Evolutionary conservation across 2,888 invertebrate genomes (phyloP).

Genomic region (Papilio elwesi): DNA sequence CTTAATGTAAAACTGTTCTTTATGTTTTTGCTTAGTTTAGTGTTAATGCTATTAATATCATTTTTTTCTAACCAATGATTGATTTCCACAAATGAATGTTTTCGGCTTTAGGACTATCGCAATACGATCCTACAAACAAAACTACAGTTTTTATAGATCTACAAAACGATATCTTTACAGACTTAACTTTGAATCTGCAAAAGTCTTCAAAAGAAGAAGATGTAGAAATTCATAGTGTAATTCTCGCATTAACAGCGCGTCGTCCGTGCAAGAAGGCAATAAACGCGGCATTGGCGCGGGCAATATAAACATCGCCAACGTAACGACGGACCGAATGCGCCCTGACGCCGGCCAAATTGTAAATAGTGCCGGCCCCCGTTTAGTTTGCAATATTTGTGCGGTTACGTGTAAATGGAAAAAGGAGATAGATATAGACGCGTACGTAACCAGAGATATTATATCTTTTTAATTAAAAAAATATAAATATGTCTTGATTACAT

Average conservation of each 20-base stretch:
- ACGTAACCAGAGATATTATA: conserved; percentile 42
- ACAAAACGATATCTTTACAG: not conserved
- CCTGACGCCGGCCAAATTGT: conserved; percentile 77
- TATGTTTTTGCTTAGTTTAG: not conserved
- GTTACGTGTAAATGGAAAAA: conserved; percentile 81
- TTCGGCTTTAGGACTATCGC: too few species aligned
- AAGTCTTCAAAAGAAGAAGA: conserved; percentile 3
- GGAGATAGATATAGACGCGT: conserved; percentile 56
- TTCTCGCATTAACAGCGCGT: conserved; percentile 41
- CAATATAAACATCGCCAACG: conserved; percentile 75
- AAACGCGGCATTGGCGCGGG: conserved; percentile 58
- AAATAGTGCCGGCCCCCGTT: conserved; percentile 79
- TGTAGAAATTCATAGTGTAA: conserved; percentile 31
- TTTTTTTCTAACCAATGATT: too few species aligned
- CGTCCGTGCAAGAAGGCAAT: conserved; percentile 54
- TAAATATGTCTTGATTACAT: too few species aligned
- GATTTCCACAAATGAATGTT: too few species aligned
- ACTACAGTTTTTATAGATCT: too few species aligned
- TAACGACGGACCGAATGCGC: conserved; percentile 72
- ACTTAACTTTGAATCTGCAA: not conserved
- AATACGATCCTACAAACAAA: too few species aligned
- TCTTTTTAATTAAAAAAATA: not conserved
- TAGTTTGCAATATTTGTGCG: conserved; percentile 83
- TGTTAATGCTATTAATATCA: too few species aligned
- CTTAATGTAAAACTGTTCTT: conserved; percentile 26